Base-by-base conservation (phyloP, 1,140 invertebrate species). In the Lordiphosa stackelbergi region DNA sequence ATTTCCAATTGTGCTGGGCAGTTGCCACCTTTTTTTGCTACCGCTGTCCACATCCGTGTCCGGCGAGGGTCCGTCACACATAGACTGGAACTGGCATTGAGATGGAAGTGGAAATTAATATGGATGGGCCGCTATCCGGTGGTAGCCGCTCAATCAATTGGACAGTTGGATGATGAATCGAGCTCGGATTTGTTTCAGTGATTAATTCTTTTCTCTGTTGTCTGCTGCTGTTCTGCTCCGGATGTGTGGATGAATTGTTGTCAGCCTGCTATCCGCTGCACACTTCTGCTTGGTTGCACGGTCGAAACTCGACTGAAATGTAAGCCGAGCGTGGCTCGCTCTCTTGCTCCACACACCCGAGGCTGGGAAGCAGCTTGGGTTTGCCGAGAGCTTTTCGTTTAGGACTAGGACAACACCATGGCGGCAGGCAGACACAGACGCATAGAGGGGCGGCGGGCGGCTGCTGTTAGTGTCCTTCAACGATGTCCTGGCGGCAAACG, bases 241-340 rank as follows among this genome's bases (percentile, higher is more conserved):
- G 42, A 36, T 52, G 11, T 28, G 45, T 51, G 34, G 40, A 49
- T 48, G 43, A 36, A 9, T 46, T 35, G 35, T 55, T 66, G 59
- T 57, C 68, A 61, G 60, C 64, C 42, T 28, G 38, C 53, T 66
- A 57, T 57, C 70, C 68, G 60, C 64, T 72, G 54, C 84, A 72
- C 78, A 77, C 84, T 66, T 73, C 74, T 71, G 84, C 60, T 69
- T 79, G 60, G 70, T 65, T 71, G 52, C 58, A 84, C 85, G 75
- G 75, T 73, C 85, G 68, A 85, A 70, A 85, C 78, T 86, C 78
- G 81, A 86, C 85, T 86, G 73, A 60, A 24, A 31, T 57, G 35
- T 45, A 31, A 40, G 36, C 28, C 59, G 56, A 53, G 45, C 53
- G 56, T 16, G 41, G 58, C 55, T 68, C 49, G 54, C 22, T 19